phyloP scores from a whole-genome alignment of 2,888 invertebrate genomes.

The Dolichomitus sp. region DNA sequence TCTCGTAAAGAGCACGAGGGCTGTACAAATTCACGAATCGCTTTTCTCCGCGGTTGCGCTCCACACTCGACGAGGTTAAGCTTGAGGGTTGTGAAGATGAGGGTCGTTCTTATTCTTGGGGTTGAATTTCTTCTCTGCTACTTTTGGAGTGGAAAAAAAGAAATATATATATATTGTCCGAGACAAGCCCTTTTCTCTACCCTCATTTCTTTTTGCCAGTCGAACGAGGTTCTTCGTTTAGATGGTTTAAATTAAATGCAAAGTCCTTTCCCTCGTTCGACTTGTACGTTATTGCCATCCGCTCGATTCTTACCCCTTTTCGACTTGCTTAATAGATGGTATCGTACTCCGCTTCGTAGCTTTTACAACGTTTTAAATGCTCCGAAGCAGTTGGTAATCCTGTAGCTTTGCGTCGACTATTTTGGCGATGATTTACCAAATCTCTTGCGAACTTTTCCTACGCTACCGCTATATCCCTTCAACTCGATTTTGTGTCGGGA shows the following conservation, averaged over 20 bases:
- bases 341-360: neutral
- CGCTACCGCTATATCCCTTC: neutral
- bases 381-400: constrained; percentile 4
- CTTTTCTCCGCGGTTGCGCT: constrained; percentile 33
- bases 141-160: neutral
- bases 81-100: constrained; percentile 49
- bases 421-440: constrained; percentile 18
- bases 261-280: neutral
- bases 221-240: neutral
- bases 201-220: constrained; percentile 12
- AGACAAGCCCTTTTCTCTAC: neutral
- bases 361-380: constrained; percentile 12
- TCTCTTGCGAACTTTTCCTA: neutral
- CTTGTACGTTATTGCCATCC: neutral
- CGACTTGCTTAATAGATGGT: neutral
- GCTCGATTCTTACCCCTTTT: neutral
- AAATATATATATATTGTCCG: constrained; percentile 10
- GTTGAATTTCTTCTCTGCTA: constrained; percentile 29
- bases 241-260: constrained; percentile 1
- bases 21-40: constrained; percentile 55
- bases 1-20: neutral
- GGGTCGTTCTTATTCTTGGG: constrained; percentile 43
- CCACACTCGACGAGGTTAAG: constrained; percentile 51
- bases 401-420: constrained; percentile 1
- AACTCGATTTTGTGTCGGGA: constrained; percentile 37